Conservation (phyloP, 2,888 invertebrate genomes). For the Aphodius granarius region DNA sequence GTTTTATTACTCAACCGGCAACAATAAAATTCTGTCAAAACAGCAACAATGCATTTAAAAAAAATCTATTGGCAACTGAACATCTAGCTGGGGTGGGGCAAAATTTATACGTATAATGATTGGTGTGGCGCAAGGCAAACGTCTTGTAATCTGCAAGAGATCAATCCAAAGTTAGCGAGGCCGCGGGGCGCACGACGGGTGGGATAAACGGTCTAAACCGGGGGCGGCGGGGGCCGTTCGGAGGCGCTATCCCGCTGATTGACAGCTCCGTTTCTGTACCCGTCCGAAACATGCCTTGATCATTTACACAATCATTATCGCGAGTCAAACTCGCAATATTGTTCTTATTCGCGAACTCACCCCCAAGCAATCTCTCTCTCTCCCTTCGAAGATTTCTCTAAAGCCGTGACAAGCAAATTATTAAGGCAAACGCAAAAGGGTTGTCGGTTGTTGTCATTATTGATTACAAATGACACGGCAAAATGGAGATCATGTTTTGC, state of each 20-base stretch:
- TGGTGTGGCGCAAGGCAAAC: slow-evolving; percentile 38
- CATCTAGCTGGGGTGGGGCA: neutral
- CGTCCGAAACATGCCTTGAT: slow-evolving; percentile 33
- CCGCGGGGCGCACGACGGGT: slow-evolving; percentile 37
- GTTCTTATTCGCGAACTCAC: neutral
- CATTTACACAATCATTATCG: slow-evolving; percentile 28
- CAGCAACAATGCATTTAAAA: too few species aligned
- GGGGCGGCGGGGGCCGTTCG: too few species aligned
- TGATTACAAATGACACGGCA: neutral
- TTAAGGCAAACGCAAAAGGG: neutral
- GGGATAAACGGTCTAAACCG: slow-evolving; percentile 25
- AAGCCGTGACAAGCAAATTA: neutral
- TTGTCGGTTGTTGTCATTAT: neutral
- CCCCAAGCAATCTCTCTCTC: neutral
- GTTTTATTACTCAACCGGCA: too few species aligned
- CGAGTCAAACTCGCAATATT: slow-evolving; percentile 8
- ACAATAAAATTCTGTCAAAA: too few species aligned
- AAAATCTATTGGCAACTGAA: neutral
- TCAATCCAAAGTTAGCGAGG: slow-evolving; percentile 46
- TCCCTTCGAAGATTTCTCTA: neutral
- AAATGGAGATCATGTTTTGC: neutral
- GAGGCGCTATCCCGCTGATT: slow-evolving; percentile 28
- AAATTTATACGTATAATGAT: slow-evolving; percentile 29
- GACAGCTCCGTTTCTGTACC: slow-evolving; percentile 33
- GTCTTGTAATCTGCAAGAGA: slow-evolving; percentile 48